A percentile compares a stretch with the other conserved stretches of the same genome.
These are phyloP conservation scores for Eupithecia abbreviata DNA, from an alignment of 2,888 invertebrate species.

Conservation along the genomic window DNA sequence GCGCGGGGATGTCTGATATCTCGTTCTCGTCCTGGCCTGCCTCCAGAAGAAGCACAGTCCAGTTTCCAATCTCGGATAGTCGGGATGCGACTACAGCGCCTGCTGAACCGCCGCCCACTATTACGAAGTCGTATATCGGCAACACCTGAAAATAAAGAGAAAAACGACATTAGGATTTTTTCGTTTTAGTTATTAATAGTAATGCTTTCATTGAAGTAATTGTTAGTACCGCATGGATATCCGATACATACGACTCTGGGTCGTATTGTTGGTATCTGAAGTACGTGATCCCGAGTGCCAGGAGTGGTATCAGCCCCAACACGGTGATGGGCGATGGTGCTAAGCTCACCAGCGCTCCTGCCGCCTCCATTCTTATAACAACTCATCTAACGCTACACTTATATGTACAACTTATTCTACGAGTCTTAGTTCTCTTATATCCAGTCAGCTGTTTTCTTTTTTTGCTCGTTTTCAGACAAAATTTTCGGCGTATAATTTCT, in stretches of 20 bases:
- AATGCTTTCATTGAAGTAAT: background rate
- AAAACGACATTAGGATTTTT: constrained; percentile 4
- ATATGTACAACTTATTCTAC: constrained; percentile 80
- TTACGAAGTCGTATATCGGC: constrained; percentile 92
- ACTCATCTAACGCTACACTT: constrained; percentile 76
- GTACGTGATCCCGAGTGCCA: constrained; percentile 91
- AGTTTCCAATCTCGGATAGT: constrained; percentile 90
- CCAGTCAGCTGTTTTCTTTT: constrained; percentile 85
- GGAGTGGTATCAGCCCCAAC: constrained; percentile 90
- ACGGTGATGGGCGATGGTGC: constrained; percentile 86
- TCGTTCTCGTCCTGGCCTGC: constrained; percentile 95
- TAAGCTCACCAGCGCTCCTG: constrained; percentile 82
- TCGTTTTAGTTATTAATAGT: background rate
- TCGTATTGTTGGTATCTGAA: constrained; percentile 92
- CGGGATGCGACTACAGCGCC: constrained; percentile 94
- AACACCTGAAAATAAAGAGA: constrained; percentile 83
- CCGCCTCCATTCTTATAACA: constrained; percentile 76
- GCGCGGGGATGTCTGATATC: constrained; percentile 93
- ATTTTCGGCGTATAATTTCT: constrained; percentile 90
- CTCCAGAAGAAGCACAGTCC: constrained; percentile 92
- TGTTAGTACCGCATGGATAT: constrained; percentile 86
- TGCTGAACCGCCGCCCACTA: constrained; percentile 94
- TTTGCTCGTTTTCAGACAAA: constrained; percentile 83
- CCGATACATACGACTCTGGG: constrained; percentile 90
- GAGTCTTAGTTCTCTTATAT: constrained; percentile 81